Evolutionary conservation across 2,113 vertebrate species (phyloP).

Genomic region (Illadopsis cleaveri): DNA sequence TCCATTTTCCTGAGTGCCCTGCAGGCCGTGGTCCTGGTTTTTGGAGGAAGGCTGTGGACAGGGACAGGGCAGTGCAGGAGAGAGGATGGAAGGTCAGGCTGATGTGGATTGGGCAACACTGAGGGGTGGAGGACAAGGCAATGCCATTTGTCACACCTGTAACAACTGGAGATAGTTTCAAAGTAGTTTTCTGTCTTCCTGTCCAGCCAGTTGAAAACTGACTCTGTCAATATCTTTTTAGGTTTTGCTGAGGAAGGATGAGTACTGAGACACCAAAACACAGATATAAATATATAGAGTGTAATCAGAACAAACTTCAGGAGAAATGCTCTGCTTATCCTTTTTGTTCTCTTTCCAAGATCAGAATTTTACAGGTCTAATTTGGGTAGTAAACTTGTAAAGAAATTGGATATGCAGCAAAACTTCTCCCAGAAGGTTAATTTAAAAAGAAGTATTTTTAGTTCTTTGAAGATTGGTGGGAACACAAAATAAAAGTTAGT

Average conservation of each 20-base stretch:
- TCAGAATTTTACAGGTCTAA: neutral
- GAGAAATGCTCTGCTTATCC: neutral
- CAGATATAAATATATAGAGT: neutral
- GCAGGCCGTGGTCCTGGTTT: neutral
- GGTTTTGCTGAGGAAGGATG: neutral
- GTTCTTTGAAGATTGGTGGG: neutral
- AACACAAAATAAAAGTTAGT: neutral
- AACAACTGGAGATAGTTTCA: neutral
- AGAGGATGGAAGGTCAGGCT: neutral
- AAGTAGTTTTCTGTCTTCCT: neutral
- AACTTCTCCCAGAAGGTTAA: neutral
- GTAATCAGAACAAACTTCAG: neutral
- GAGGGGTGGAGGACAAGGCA: neutral
- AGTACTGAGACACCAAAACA: neutral
- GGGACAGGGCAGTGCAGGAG: neutral
- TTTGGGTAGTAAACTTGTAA: neutral
- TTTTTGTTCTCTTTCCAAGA: neutral
- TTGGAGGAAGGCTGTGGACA: neutral
- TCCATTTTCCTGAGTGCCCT: neutral
- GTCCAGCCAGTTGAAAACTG: neutral
- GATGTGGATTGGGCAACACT: accelerated
- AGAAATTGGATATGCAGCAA: neutral
- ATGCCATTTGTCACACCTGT: neutral
- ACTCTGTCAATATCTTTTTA: neutral
- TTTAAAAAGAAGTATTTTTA: neutral